Evolutionary conservation across 2,797 vertebrate genomes (phyloP).

Genomic region (Staurois parvus): DNA sequence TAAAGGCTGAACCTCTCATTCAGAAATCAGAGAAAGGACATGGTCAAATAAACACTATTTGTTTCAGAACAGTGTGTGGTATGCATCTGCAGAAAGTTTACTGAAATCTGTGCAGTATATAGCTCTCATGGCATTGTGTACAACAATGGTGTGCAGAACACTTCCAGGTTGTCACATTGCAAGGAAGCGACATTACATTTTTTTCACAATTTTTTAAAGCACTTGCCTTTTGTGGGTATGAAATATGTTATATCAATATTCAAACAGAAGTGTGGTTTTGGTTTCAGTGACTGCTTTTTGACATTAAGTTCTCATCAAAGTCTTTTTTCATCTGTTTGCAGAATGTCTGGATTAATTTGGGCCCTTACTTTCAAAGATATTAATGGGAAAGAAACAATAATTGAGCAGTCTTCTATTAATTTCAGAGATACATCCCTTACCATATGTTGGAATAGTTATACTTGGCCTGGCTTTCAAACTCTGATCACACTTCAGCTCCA

Average conservation of each 20-base stretch:
- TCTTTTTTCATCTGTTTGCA: conserved; percentile 64
- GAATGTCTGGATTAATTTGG: conserved; percentile 78
- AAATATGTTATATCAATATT: neutral
- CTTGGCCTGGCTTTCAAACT: conserved; percentile 73
- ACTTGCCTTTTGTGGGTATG: neutral
- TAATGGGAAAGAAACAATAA: conserved; percentile 71
- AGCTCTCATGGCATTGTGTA: too few relatives aligned
- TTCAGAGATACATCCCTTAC: conserved; percentile 81
- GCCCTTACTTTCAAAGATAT: conserved; percentile 79
- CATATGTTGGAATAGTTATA: conserved; percentile 77
- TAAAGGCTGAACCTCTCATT: too few relatives aligned
- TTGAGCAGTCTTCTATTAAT: conserved; percentile 74
- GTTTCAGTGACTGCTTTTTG: neutral
- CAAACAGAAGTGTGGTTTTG: too few relatives aligned
- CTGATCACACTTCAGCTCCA: conserved; percentile 81
- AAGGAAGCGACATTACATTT: too few relatives aligned
- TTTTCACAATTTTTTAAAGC: neutral
- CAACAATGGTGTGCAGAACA: too few relatives aligned
- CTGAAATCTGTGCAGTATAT: too few relatives aligned
- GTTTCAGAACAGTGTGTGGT: too few relatives aligned
- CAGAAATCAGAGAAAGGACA: too few relatives aligned
- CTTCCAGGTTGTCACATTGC: too few relatives aligned
- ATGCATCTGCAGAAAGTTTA: too few relatives aligned
- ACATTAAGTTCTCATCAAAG: neutral
- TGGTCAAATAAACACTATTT: too few relatives aligned